Conservation (phyloP, 2,113 vertebrate genomes). For the Percina caprodes region DNA sequence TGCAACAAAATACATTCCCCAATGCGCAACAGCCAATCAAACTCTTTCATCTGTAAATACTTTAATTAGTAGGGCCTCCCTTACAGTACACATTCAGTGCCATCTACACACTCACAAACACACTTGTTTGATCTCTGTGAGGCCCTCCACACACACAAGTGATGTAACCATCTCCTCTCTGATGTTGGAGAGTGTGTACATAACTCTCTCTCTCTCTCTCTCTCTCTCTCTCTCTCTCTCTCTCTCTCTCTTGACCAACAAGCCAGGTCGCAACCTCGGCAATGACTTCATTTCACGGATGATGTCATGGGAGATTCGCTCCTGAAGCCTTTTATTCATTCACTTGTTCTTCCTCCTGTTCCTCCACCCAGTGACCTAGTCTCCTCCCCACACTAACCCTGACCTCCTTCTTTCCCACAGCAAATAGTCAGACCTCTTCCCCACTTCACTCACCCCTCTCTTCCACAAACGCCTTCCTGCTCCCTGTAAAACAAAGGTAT, state of each 20-base stretch:
- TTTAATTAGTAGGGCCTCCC: slow-evolving; percentile 55
- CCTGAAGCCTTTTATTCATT: slow-evolving; percentile 11
- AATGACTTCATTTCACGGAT: slow-evolving; percentile 49
- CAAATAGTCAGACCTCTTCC: slow-evolving; percentile 18
- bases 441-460: slow-evolving; percentile 15
- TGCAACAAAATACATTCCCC: slow-evolving; percentile 27
- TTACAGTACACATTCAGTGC: slow-evolving; percentile 37
- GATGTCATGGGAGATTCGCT: slow-evolving; percentile 56
- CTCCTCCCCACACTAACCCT: slow-evolving; percentile 16
- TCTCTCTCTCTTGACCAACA: slow-evolving; percentile 38
- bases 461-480: not conserved
- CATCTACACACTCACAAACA: slow-evolving; percentile 18
- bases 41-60: slow-evolving; percentile 44
- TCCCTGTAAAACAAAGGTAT: slow-evolving; percentile 32
- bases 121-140: slow-evolving; percentile 42
- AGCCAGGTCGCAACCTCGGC: slow-evolving; percentile 23
- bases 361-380: not conserved
- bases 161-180: slow-evolving; percentile 29
- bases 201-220: not conserved
- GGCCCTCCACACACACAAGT: slow-evolving; percentile 39
- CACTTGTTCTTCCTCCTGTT: slow-evolving; percentile 6
- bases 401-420: slow-evolving; percentile 36
- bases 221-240: slow-evolving; percentile 11
- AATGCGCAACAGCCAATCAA: slow-evolving; percentile 47
- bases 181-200: not conserved